A percentile compares a stretch with the other conserved stretches of the same genome.
phyloP scores from a whole-genome alignment of 2,113 vertebrate species.

The Chionodraco myersi region DNA sequence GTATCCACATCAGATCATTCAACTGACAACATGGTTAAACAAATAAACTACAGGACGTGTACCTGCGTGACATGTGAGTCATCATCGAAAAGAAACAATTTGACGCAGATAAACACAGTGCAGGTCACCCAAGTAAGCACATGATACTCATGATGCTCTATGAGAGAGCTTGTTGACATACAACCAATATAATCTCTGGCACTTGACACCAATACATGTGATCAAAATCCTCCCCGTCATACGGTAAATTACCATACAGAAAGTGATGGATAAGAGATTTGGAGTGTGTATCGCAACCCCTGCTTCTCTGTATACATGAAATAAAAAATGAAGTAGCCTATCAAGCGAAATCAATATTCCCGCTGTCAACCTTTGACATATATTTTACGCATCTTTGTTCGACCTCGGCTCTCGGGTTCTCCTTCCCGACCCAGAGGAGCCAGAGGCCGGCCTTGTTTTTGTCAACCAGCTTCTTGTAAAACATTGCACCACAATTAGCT shows the following conservation, averaged over 20 bases:
- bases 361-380: neutral
- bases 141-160: neutral
- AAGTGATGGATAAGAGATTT: neutral
- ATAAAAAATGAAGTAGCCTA: too few relatives aligned
- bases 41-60: constrained; percentile 1
- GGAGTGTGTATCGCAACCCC: neutral
- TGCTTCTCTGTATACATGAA: too few relatives aligned
- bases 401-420: constrained; percentile 10
- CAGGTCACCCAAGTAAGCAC: neutral
- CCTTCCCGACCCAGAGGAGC: constrained; percentile 53
- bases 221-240: neutral
- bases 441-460: constrained; percentile 71
- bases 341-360: fast-evolving
- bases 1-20: neutral
- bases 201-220: neutral
- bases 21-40: neutral
- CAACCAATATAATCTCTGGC: neutral
- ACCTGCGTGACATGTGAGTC: constrained; percentile 39
- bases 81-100: constrained; percentile 36
- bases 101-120: neutral
- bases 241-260: neutral
- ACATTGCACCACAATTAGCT: constrained; percentile 45
- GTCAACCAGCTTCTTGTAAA: constrained; percentile 54
- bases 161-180: neutral
- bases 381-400: neutral